Percentiles rank a stretch among this genome's conserved stretches.
Conservation (phyloP, 2,888 invertebrate genomes). For the Caenorhabditis doughertyi region DNA sequence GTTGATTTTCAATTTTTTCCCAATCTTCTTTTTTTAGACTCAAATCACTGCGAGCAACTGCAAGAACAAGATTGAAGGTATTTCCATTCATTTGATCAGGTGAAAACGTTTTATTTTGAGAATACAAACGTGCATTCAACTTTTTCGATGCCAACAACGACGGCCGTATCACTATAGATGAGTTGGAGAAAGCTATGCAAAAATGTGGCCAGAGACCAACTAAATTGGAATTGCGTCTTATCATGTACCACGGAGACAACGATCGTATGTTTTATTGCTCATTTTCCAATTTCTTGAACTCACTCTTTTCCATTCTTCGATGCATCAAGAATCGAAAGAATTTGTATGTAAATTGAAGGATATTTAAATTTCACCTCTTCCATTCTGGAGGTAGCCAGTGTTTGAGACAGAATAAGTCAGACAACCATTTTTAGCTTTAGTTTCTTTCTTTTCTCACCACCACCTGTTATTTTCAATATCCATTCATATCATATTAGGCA, state of each 20-base stretch:
- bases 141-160: conserved; percentile 82
- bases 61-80: conserved; percentile 64
- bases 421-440: neutral
- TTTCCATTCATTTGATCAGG: neutral
- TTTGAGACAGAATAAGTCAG: conserved; percentile 4
- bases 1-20: too few relatives aligned
- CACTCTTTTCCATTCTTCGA: too few relatives aligned
- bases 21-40: conserved; percentile 34
- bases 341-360: conserved; percentile 43
- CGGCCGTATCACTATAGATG: conserved; percentile 79
- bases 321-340: conserved; percentile 35
- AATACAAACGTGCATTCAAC: conserved; percentile 79
- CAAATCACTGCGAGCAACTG: conserved; percentile 48
- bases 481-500: conserved; percentile 5
- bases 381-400: neutral
- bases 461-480: neutral
- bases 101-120: conserved; percentile 57
- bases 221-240: conserved; percentile 78
- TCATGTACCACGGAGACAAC: conserved; percentile 81
- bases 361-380: neutral
- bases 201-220: conserved; percentile 80
- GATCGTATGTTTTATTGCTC: conserved; percentile 73
- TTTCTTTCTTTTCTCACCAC: neutral
- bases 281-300: conserved; percentile 20
- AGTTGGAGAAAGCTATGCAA: conserved; percentile 80